Base-by-base conservation (phyloP, 2,888 invertebrate genomes). In the Drosophila macrospina region DNA sequence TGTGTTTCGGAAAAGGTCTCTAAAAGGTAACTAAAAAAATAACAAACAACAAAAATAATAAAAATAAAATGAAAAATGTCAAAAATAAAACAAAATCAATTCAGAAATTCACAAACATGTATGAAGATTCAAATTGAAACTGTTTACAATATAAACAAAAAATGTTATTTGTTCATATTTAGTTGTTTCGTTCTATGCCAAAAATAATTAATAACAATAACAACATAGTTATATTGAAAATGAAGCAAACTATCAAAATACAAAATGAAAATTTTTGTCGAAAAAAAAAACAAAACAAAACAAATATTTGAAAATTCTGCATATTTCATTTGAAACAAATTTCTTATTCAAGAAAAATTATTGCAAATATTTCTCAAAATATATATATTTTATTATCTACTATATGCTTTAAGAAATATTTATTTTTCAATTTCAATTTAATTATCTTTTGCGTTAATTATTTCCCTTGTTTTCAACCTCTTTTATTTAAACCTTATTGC, bases 1-100 rank as follows among this genome's bases (percentile, higher is more conserved):
- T 95, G 96, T 97, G 95, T 97, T 96, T 96, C 96, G 97, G 96
- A 97, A 97, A 96, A 96, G 96, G 96, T 97, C 96, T 95, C 96
- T 96, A 96, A 96, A 96, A 97, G 97, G 96, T 96, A 96, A 96
- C 95, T 95, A 94, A 91, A 91, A 90, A 80, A 50, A 83, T 42
- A 56, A 79, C 67, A 67, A 67, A 50, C 45, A 78, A 73, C 79
- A 80, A 74, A 73, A 64, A 73, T 10, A 65, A 76, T 71, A 80
- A 74, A 73, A 76, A 72, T 65, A 72, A 75, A 75, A 73, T 64
- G 34, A 74, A 78, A 70, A 79, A 67, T 70, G 68, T 64, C 68
- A 66, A 71, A 69, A 67, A 67, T 68, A 67, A 79, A 81, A 85
- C 69, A 73, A 85, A 75, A 80, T 76, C 75, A 88, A 78, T 80